Conservation (phyloP, 2,113 vertebrate species). For the Mirza zaza region DNA sequence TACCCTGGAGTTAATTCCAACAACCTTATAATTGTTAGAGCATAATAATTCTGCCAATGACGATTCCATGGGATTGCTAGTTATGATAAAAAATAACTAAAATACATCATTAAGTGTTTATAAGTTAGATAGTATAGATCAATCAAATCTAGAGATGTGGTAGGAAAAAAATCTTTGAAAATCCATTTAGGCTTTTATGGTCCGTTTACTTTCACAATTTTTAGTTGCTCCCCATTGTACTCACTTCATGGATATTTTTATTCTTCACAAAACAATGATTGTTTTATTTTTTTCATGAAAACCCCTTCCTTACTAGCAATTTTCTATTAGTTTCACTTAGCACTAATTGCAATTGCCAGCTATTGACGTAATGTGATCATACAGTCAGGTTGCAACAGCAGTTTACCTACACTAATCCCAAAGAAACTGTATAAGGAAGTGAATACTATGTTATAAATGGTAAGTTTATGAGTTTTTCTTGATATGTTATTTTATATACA, state of each 20-base stretch:
- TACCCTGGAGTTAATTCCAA: not conserved
- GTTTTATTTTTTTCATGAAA: slow-evolving; percentile 20
- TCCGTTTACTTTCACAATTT: slow-evolving; percentile 41
- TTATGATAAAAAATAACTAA: not conserved
- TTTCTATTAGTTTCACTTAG: slow-evolving; percentile 33
- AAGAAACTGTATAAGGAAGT: not conserved
- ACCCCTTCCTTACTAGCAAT: not conserved
- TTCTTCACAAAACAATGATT: not conserved
- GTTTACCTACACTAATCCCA: not conserved
- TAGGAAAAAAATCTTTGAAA: slow-evolving; percentile 31
- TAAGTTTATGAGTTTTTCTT: not conserved
- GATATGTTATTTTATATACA: not conserved
- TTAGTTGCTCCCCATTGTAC: not conserved
- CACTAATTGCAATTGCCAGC: not conserved
- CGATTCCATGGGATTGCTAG: not conserved
- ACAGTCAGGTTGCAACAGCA: not conserved
- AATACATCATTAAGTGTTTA: not conserved
- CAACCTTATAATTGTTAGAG: not conserved
- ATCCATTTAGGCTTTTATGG: not conserved
- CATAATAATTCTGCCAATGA: not conserved
- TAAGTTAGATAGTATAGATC: not conserved
- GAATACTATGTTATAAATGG: not conserved
- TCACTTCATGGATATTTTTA: slow-evolving; percentile 21
- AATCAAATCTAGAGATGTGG: not conserved
- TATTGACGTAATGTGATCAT: not conserved